Evolutionary conservation across 2,888 invertebrate genomes (phyloP).

Genomic region (Ecliptopera silaceata): DNA sequence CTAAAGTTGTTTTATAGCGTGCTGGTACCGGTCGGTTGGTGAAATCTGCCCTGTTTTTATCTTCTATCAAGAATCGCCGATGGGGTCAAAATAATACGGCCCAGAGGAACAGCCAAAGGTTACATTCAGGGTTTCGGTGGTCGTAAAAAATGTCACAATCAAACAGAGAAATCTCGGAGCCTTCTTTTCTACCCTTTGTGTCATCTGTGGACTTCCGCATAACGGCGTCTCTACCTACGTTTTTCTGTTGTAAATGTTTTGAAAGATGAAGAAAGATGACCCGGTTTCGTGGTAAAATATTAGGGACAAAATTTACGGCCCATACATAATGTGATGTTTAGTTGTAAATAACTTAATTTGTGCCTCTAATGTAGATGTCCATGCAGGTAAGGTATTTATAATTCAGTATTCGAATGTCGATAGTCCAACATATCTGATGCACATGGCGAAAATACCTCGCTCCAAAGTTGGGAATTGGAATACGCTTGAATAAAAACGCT

Average conservation of each 20-base stretch:
- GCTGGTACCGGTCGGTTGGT: conserved; percentile 16
- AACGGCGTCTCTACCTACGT: conserved; percentile 24
- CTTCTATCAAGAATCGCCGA: conserved; percentile 33
- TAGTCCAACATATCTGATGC: background rate
- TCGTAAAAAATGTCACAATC: conserved; percentile 39
- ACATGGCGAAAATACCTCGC: background rate
- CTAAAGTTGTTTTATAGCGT: conserved; percentile 10
- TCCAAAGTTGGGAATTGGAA: background rate
- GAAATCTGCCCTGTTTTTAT: conserved; percentile 20
- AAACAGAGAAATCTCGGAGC: conserved; percentile 22
- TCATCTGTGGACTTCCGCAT: conserved; percentile 30
- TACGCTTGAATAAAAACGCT: conserved; percentile 9
- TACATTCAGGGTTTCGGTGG: conserved; percentile 28
- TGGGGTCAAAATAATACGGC: conserved; percentile 33
- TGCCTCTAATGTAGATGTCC: background rate
- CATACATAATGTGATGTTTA: background rate
- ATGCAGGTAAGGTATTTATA: background rate
- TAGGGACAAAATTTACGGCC: background rate
- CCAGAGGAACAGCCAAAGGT: conserved; percentile 17
- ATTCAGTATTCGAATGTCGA: background rate
- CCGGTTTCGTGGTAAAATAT: conserved; percentile 1
- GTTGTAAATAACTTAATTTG: background rate
- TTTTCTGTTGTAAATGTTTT: conserved; percentile 34
- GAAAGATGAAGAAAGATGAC: conserved; percentile 26
- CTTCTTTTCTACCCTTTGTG: conserved; percentile 27